These are phyloP conservation scores for Buphagus erythrorhynchus DNA, from an alignment of 2,797 vertebrate species.

Conservation along the genomic window DNA sequence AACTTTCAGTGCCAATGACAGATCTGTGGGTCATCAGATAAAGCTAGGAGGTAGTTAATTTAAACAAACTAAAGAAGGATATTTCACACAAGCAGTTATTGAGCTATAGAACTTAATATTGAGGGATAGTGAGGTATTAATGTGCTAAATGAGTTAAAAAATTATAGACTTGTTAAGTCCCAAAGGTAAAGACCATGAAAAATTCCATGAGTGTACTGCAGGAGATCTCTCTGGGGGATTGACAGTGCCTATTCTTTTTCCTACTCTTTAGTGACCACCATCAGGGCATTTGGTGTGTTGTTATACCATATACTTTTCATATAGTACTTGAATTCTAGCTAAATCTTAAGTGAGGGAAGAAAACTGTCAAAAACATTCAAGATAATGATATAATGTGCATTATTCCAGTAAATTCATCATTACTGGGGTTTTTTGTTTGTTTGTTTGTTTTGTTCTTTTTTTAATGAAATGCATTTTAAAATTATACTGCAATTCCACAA, in stretches of 20 bases:
- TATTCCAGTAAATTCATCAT: background rate
- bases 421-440: background rate
- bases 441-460: background rate
- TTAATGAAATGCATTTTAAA: background rate
- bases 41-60: background rate
- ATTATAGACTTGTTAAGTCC: background rate
- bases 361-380: background rate
- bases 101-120: background rate
- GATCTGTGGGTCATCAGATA: background rate
- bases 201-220: background rate
- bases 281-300: background rate
- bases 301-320: background rate
- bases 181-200: background rate
- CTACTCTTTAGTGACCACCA: background rate
- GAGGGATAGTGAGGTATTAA: background rate
- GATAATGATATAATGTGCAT: background rate
- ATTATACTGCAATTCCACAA: background rate
- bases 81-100: background rate
- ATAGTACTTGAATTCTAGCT: background rate
- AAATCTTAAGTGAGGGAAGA: background rate
- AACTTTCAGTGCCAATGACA: background rate
- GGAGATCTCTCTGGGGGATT: background rate
- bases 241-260: background rate
- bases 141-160: fast-evolving
- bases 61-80: background rate